phyloP scores from a whole-genome alignment of 2,888 invertebrate genomes.

The Neuroscelio doddi region DNA sequence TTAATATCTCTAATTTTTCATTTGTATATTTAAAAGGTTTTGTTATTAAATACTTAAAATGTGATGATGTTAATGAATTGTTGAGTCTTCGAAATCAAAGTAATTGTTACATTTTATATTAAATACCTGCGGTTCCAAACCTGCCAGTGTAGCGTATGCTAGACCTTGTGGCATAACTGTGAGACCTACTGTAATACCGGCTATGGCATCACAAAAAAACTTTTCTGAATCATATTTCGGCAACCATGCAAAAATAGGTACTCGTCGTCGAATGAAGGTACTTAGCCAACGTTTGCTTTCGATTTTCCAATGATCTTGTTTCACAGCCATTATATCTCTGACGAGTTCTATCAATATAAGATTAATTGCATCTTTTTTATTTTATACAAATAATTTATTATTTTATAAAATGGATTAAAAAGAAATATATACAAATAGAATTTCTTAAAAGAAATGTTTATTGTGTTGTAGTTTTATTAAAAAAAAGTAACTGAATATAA shows the following conservation, averaged over 20 bases:
- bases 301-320: conserved; percentile 44
- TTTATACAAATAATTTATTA: not conserved
- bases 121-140: conserved; percentile 85
- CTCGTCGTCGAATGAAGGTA: conserved; percentile 70
- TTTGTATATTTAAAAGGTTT: too few relatives aligned
- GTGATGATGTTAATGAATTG: too few relatives aligned
- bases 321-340: conserved; percentile 35
- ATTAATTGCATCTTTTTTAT: not conserved
- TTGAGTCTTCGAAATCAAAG: too few relatives aligned
- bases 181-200: conserved; percentile 93
- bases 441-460: too few relatives aligned
- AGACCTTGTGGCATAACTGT: conserved; percentile 95
- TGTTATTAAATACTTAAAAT: too few relatives aligned
- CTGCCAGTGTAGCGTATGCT: conserved; percentile 92
- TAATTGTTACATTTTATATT: too few relatives aligned
- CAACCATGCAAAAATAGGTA: conserved; percentile 83
- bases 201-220: conserved; percentile 88
- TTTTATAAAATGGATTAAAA: not conserved
- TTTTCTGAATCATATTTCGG: conserved; percentile 84
- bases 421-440: too few relatives aligned
- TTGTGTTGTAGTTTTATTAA: too few relatives aligned
- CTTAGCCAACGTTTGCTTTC: conserved; percentile 45
- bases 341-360: not conserved
- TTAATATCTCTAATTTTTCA: too few relatives aligned
- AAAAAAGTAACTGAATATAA: too few relatives aligned